Conservation (phyloP, 2,888 invertebrate genomes). For the Rugalucina vietnamica region DNA sequence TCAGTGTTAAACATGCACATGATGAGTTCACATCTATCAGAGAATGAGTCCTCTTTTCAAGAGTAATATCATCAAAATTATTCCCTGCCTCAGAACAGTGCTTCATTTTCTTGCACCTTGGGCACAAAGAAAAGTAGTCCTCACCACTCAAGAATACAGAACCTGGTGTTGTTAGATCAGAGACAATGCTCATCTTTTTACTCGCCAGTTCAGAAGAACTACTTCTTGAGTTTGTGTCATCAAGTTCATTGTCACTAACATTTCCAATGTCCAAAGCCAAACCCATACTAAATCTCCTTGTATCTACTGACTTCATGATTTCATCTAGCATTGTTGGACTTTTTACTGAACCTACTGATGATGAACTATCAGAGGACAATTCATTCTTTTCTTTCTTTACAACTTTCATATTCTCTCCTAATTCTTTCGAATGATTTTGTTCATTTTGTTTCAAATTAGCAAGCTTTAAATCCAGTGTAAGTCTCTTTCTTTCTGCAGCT, state of each 20-base stretch:
- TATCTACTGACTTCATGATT: conserved; percentile 57
- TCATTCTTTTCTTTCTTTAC: conserved; percentile 17
- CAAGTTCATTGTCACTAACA: conserved; percentile 9
- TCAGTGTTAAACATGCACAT: not conserved
- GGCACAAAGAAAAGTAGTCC: not conserved
- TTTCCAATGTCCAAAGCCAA: conserved; percentile 19
- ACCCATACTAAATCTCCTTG: conserved; percentile 24
- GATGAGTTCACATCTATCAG: not conserved
- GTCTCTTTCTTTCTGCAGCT: conserved; percentile 40
- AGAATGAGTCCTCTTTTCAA: not conserved
- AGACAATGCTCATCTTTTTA: not conserved
- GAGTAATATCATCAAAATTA: not conserved
- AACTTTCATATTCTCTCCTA: not conserved
- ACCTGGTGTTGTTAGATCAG: not conserved
- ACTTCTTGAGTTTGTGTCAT: conserved; percentile 27
- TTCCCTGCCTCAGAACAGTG: not conserved
- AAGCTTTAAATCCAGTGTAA: conserved; percentile 40
- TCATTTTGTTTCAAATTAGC: conserved; percentile 5
- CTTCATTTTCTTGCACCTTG: not conserved
- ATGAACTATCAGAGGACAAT: not conserved
- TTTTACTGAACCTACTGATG: conserved; percentile 18
- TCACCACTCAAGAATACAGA: not conserved
- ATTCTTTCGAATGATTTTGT: not conserved
- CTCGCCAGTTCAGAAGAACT: conserved; percentile 25
- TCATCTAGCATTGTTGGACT: conserved; percentile 59